These are phyloP conservation scores for Drosophila meridionalis DNA, from an alignment of 2,888 invertebrate species.

Conservation along the genomic window DNA sequence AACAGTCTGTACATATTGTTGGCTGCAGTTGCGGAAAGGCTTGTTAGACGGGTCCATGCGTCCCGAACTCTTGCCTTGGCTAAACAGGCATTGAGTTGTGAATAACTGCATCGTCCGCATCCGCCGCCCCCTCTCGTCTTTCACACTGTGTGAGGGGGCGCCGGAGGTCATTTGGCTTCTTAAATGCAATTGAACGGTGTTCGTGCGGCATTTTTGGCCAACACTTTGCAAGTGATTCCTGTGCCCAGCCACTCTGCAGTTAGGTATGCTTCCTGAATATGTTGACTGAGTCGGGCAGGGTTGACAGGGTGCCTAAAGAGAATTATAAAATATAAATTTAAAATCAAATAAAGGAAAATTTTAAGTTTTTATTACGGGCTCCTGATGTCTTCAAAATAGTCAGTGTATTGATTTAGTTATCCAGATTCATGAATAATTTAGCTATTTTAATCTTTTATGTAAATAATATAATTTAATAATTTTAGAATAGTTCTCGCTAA, in stretches of 20 bases:
- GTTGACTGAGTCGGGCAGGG: conserved; percentile 33
- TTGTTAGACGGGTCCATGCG: conserved; percentile 60
- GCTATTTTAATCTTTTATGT: too few species aligned
- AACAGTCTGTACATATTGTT: conserved; percentile 9
- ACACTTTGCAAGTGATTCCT: conserved; percentile 78
- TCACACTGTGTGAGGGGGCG: conserved; percentile 28
- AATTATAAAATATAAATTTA: not conserved
- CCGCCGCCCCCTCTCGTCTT: conserved; percentile 1
- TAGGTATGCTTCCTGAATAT: conserved; percentile 44
- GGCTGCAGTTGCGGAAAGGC: conserved; percentile 77
- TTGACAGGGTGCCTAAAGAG: conserved; percentile 29
- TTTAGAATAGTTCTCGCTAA: too few species aligned
- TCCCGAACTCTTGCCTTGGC: conserved; percentile 26
- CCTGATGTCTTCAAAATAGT: not conserved
- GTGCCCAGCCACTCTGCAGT: conserved; percentile 23
- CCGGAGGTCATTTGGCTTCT: conserved; percentile 82
- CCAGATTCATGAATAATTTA: not conserved
- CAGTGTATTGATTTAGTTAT: not conserved
- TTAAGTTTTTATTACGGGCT: not conserved
- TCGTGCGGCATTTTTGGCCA: conserved; percentile 72
- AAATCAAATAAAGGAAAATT: not conserved
- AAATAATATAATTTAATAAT: too few species aligned
- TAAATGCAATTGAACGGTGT: conserved; percentile 77
- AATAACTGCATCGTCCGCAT: conserved; percentile 30
- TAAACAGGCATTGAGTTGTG: conserved; percentile 78